phyloP scores from a whole-genome alignment of 1,140 invertebrate genomes.

The Drosophila ambigua region DNA sequence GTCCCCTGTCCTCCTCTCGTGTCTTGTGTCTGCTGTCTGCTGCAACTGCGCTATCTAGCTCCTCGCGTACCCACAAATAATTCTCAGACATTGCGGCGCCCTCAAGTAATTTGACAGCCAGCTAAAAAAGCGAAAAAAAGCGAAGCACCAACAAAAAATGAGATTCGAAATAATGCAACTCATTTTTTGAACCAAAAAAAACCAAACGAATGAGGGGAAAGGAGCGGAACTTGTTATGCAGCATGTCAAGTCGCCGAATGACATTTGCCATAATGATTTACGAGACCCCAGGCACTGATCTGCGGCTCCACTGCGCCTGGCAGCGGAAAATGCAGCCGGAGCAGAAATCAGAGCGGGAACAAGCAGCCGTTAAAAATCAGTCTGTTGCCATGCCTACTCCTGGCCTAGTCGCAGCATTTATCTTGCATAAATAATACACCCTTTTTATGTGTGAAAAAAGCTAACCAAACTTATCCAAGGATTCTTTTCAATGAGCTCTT shows the following conservation, averaged over 20 bases:
- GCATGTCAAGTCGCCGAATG: conserved; percentile 69
- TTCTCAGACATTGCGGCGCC: conserved; percentile 79
- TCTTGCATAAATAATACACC: too few species aligned
- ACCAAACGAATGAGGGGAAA: conserved; percentile 12
- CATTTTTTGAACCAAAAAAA: conserved; percentile 28
- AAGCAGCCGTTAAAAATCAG: too few species aligned
- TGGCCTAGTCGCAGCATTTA: too few species aligned
- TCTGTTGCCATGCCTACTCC: too few species aligned
- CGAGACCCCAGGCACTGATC: conserved; percentile 51
- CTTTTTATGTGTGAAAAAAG: too few species aligned
- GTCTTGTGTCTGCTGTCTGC: conserved; percentile 30
- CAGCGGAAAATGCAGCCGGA: conserved; percentile 31
- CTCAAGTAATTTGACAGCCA: conserved; percentile 79
- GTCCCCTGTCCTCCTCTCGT: too few species aligned
- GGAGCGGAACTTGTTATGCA: conserved; percentile 73
- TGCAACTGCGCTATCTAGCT: conserved; percentile 46
- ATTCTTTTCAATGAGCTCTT: too few species aligned
- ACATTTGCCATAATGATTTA: conserved; percentile 73
- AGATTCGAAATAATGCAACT: conserved; percentile 51
- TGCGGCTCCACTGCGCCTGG: not conserved
- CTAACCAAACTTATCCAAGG: too few species aligned
- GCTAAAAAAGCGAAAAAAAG: conserved; percentile 17
- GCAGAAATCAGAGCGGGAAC: not conserved
- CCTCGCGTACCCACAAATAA: conserved; percentile 67
- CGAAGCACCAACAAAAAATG: conserved; percentile 15